These are phyloP conservation scores for Augochlorella aurata DNA, from an alignment of 2,888 invertebrate genomes.

Conservation along the genomic window DNA sequence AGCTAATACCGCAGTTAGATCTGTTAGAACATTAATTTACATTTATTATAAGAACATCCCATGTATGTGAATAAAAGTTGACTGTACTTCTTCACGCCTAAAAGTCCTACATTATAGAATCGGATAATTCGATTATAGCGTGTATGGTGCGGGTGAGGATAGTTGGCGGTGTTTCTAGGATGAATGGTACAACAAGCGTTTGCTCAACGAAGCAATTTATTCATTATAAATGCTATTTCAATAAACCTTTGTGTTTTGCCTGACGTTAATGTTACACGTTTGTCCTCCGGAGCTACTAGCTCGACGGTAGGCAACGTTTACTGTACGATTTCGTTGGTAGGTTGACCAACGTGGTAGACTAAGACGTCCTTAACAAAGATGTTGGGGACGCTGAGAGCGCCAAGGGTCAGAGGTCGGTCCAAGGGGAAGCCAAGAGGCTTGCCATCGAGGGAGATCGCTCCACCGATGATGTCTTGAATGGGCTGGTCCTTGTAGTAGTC, in stretches of 20 bases:
- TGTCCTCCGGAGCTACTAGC: background rate
- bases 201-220: constrained; percentile 63
- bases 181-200: constrained; percentile 29
- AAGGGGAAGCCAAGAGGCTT: constrained; percentile 84
- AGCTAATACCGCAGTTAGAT: background rate
- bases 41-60: background rate
- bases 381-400: constrained; percentile 82
- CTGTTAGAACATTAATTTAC: background rate
- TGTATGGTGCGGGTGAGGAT: background rate
- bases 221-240: constrained; percentile 59
- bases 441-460: constrained; percentile 82
- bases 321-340: constrained; percentile 64
- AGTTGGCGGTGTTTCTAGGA: background rate
- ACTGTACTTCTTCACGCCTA: background rate
- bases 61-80: background rate
- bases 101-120: background rate
- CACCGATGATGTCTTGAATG: constrained; percentile 76
- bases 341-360: constrained; percentile 83
- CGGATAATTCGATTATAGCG: background rate
- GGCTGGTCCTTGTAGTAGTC: constrained; percentile 72
- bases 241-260: constrained; percentile 37
- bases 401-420: constrained; percentile 83
- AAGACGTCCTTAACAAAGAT: constrained; percentile 83
- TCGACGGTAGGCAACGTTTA: constrained; percentile 53
- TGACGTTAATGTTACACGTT: constrained; percentile 34